Evolutionary conservation across 1,140 invertebrate species (phyloP), one percentile per base, ranked within the genome.

Genomic region (Plectrocnemia conspersa): DNA sequence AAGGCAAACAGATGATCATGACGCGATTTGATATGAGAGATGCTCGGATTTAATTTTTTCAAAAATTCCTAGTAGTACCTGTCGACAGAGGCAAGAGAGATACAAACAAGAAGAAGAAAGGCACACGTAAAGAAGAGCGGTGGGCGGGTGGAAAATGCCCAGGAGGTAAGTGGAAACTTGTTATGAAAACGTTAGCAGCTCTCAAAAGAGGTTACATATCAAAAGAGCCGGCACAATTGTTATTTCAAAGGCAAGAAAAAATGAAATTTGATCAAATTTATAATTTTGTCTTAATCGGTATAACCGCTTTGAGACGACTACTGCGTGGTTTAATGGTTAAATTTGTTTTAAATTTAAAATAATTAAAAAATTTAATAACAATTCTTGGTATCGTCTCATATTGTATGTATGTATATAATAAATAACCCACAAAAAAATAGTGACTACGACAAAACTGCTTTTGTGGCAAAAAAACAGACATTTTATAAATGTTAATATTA

Each of bases 31-130:
- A 60, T 60, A 56, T 40, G 54, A 60, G 38, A 59, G 13, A 32
- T 32, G 29, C 49, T 41, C 36, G 50, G 54, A 56, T 60, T 60
- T 56, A 60, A 60, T 56, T 55, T 59, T 60, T 57, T 60, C 33
- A 49, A 44, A n/a, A n/a, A n/a, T n/a, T n/a, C n/a, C n/a, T n/a
- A 33, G 33, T 29, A 59, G 55, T 59, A 42, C 40, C 52, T 54
- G 57, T 54, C 52, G 42, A 2, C n/a, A 16, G 33, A 35, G 16
- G n/a, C 47, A 52, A 57, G 48, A 45, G 19, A 19, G 40, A 15
- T 15, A 21, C 18, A 21, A 42, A 22, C 16, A 6, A 7, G 35
- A 9, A 9, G 15, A 16, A 7, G 16, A 19, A 22, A 21, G 3
- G 3, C 7, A 44, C 46, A 25, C n/a, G 29, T 40, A 40, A 35